Evolutionary conservation across 2,797 vertebrate species (phyloP).

Genomic region (Pristis pectinata): DNA sequence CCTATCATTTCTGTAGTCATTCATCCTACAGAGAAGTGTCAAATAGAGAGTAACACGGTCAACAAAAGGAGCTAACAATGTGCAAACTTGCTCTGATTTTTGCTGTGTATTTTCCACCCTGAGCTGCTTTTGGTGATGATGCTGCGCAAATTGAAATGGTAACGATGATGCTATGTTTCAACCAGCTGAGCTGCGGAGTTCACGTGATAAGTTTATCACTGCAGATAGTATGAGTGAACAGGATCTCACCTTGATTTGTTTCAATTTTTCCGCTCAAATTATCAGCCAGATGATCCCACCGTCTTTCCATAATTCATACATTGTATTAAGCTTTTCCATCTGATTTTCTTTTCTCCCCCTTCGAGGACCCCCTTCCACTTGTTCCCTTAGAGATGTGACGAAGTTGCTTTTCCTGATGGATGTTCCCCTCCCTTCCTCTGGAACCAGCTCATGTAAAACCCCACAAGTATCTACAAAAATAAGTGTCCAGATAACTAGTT

Average conservation of each 20-base stretch:
- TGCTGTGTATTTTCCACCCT: neutral
- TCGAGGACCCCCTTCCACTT: neutral
- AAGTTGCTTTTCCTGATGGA: neutral
- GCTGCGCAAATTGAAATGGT: neutral
- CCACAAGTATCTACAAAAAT: neutral
- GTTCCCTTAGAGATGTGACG: neutral
- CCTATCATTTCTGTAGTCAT: neutral
- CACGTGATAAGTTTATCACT: neutral
- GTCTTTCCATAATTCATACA: neutral
- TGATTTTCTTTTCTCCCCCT: neutral
- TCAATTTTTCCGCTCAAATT: neutral
- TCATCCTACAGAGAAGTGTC: neutral
- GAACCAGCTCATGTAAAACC: neutral
- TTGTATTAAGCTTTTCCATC: neutral
- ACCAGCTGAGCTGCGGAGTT: neutral
- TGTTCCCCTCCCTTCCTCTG: neutral
- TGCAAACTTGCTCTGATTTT: neutral
- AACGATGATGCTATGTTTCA: neutral
- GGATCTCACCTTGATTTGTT: neutral
- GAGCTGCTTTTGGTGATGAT: neutral
- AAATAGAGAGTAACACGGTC: neutral
- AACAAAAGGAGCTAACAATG: neutral
- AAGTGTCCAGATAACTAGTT: neutral
- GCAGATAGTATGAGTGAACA: neutral
- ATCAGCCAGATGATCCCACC: neutral